A percentile compares a stretch with the other conserved stretches of the same genome.
phyloP scores from a whole-genome alignment of 2,888 invertebrate species.

The Pseudolycoriella hygida region DNA sequence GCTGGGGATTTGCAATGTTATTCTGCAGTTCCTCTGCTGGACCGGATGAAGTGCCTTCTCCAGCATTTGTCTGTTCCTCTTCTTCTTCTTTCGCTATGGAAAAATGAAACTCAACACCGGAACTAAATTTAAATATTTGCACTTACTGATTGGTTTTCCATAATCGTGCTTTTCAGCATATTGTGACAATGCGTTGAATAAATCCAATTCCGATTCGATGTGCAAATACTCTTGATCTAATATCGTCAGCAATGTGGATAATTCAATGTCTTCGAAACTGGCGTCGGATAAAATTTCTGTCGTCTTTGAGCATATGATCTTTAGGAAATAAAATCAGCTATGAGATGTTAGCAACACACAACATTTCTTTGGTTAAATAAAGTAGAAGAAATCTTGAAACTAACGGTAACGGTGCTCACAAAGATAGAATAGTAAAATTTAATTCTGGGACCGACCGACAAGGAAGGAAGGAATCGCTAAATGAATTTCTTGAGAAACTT shows the following conservation, averaged over 20 bases:
- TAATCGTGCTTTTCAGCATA: conserved; percentile 39
- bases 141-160: conserved; percentile 4
- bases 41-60: conserved; percentile 10
- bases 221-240: conserved; percentile 57
- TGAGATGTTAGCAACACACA: not conserved
- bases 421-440: too few relatives aligned
- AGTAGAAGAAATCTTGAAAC: too few relatives aligned
- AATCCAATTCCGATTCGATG: conserved; percentile 55
- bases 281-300: conserved; percentile 54
- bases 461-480: too few relatives aligned
- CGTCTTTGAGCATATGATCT: conserved; percentile 63
- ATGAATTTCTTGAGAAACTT: too few relatives aligned
- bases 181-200: conserved; percentile 56
- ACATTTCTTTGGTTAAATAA: too few relatives aligned
- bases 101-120: not conserved
- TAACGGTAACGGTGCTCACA: too few relatives aligned
- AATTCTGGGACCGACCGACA: too few relatives aligned
- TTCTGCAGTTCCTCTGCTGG: conserved; percentile 6
- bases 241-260: conserved; percentile 54
- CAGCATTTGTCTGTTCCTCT: conserved; percentile 2
- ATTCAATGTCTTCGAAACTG: conserved; percentile 61
- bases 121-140: not conserved
- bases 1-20: not conserved
- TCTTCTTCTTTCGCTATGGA: conserved; percentile 6
- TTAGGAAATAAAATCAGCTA: conserved; percentile 14